Conservation (phyloP, 2,113 vertebrate species). For the Pandion haliaetus region DNA sequence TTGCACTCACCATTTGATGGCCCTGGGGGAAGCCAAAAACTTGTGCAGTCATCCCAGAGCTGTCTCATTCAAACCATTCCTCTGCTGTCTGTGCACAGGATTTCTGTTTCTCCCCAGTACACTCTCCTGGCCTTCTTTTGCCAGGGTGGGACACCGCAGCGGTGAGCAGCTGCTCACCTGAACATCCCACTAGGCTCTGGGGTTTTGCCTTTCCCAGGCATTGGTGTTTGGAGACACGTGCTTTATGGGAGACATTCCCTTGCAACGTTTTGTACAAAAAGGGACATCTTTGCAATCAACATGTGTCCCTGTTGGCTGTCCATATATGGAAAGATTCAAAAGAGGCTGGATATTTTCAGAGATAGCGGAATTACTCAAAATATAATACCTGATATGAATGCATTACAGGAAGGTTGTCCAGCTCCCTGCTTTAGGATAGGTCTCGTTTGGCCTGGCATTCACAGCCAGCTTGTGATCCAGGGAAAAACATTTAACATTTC, state of each 20-base stretch:
- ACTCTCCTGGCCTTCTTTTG: not conserved
- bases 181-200: not conserved
- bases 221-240: not conserved
- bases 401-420: not conserved
- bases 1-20: not conserved
- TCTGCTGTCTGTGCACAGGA: not conserved
- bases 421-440: not conserved
- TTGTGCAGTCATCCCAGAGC: not conserved
- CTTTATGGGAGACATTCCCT: rapidly evolving
- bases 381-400: not conserved
- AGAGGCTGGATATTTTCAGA: not conserved
- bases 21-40: constrained; percentile 8
- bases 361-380: not conserved
- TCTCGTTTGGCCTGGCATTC: not conserved
- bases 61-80: not conserved
- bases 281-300: not conserved
- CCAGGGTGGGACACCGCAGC: not conserved
- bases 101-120: not conserved
- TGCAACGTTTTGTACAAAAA: not conserved
- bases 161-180: not conserved
- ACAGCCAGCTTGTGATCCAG: not conserved
- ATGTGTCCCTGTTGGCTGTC: not conserved
- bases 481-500: not conserved
- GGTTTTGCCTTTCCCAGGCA: not conserved
- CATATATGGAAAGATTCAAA: not conserved